These are phyloP conservation scores for Chrysolina americana DNA, from an alignment of 2,888 invertebrate species.

Conservation along the genomic window DNA sequence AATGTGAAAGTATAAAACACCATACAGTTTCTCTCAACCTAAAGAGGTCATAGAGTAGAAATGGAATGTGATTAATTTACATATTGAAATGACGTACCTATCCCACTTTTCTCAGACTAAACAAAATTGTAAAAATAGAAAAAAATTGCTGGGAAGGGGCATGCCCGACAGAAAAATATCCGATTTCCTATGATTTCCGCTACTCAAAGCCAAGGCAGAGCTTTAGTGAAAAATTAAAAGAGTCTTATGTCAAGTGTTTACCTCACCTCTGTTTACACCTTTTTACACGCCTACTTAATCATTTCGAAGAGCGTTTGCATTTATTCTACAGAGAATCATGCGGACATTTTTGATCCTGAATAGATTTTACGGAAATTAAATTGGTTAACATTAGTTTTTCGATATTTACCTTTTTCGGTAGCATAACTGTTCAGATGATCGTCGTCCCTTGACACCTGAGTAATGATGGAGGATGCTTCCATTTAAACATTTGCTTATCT, in stretches of 20 bases:
- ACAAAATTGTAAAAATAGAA: constrained; percentile 37
- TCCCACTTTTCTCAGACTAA: constrained; percentile 39
- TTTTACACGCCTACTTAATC: constrained; percentile 64
- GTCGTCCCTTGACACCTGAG: constrained; percentile 98
- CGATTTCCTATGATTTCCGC: not conserved
- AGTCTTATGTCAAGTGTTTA: constrained; percentile 44
- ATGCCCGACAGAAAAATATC: not conserved
- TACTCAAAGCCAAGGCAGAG: constrained; percentile 28
- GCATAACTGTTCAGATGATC: constrained; percentile 93
- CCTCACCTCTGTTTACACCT: constrained; percentile 48
- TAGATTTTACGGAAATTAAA: not conserved
- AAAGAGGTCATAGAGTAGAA: constrained; percentile 65
- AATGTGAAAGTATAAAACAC: constrained; percentile 59
- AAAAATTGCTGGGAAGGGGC: not conserved
- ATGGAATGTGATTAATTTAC: constrained; percentile 60
- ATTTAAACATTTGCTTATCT: constrained; percentile 81
- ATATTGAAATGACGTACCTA: constrained; percentile 46
- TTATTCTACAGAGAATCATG: not conserved
- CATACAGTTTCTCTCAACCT: constrained; percentile 49
- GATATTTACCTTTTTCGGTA: constrained; percentile 89
- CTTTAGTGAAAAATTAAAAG: constrained; percentile 30
- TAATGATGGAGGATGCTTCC: constrained; percentile 99
- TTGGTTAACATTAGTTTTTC: constrained; percentile 7
- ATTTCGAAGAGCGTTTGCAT: constrained; percentile 18
- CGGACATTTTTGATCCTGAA: not conserved